Percentiles rank a stretch among this genome's conserved stretches.
phyloP scores from a whole-genome alignment of 2,113 vertebrate species.

The Pristiophorus japonicus region DNA sequence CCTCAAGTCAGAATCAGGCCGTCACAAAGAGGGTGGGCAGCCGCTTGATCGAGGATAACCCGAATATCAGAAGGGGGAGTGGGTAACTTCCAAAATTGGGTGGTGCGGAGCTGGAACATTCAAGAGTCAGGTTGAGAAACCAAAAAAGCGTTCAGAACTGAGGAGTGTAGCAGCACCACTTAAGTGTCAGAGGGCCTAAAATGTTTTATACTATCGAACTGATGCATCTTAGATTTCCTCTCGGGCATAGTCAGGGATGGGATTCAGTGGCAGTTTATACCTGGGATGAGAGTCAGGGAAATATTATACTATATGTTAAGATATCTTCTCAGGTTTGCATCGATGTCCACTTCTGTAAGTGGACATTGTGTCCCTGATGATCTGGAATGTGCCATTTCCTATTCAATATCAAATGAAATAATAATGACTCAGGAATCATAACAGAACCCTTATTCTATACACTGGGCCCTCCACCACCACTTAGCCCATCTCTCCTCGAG shows the following conservation, averaged over 20 bases:
- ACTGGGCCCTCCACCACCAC: neutral
- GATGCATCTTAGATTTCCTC: neutral
- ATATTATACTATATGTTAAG: neutral
- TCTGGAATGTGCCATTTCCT: neutral
- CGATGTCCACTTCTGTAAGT: too few relatives aligned
- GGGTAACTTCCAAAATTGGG: neutral
- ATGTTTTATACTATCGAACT: neutral
- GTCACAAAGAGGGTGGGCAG: neutral
- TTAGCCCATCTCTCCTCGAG: neutral
- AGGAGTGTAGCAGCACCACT: neutral
- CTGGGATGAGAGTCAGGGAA: neutral
- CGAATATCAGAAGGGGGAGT: neutral
- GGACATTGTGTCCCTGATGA: too few relatives aligned
- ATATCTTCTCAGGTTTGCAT: neutral
- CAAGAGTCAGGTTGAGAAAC: neutral
- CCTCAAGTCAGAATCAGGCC: too few relatives aligned
- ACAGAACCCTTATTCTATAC: neutral
- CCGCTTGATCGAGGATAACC: neutral
- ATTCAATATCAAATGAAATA: neutral
- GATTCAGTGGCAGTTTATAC: neutral
- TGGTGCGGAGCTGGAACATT: too few relatives aligned
- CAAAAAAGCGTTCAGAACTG: neutral
- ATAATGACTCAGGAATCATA: neutral
- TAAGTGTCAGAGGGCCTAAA: neutral
- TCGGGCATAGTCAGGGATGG: neutral